phyloP scores from a whole-genome alignment of 1,140 invertebrate genomes.

The Andrena cerasifolii region DNA sequence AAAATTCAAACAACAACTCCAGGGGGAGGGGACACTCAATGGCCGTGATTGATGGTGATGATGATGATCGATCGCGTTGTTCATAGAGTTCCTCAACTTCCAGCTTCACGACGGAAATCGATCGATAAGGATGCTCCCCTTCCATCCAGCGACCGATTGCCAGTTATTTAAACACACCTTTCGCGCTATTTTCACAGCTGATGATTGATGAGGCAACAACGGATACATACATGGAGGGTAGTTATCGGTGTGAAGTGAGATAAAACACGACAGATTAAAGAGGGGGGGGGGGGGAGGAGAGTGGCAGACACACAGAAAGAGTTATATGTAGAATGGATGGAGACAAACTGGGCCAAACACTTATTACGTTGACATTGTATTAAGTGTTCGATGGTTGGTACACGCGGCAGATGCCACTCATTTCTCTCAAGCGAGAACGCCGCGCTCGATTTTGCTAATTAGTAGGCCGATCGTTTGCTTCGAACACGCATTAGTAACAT shows the following conservation, averaged over 20 bases:
- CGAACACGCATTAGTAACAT: constrained; percentile 68
- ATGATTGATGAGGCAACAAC: not conserved
- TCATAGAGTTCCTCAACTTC: not conserved
- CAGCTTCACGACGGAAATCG: not conserved
- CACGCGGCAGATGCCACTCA: constrained; percentile 30
- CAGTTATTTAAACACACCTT: not conserved
- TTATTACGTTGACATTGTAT: constrained; percentile 52
- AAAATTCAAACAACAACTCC: constrained; percentile 63
- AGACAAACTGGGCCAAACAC: constrained; percentile 42
- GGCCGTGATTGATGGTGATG: constrained; percentile 26
- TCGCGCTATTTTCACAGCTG: not conserved
- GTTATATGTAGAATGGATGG: constrained; percentile 7
- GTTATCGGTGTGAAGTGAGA: not conserved
- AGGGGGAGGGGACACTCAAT: constrained; percentile 29
- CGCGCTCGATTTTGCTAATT: constrained; percentile 11
- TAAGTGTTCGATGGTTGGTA: constrained; percentile 50
- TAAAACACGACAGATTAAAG: not conserved
- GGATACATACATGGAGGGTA: constrained; percentile 4
- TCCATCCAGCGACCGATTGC: not conserved
- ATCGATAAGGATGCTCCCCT: not conserved
- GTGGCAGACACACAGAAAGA: not conserved
- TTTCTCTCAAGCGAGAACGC: constrained; percentile 15
- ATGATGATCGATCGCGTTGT: constrained; percentile 25
- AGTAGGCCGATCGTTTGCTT: constrained; percentile 55
- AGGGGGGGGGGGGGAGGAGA: no score